phyloP scores from a whole-genome alignment of 2,888 invertebrate genomes.

The Drosophila borealis region DNA sequence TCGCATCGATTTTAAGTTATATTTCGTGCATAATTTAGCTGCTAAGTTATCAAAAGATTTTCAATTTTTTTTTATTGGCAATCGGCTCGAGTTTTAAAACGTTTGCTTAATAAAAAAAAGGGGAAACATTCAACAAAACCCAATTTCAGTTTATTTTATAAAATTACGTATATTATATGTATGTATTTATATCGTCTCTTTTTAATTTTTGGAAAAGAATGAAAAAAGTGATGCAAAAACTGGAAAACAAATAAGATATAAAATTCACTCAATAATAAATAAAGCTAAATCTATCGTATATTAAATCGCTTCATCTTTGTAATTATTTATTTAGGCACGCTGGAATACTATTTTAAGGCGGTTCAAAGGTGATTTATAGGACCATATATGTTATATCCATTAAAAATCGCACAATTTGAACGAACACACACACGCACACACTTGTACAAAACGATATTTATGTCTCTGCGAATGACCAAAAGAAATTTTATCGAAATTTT shows the following conservation, averaged over 20 bases:
- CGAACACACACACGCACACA: constrained; percentile 6
- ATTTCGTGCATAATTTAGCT: constrained; percentile 31
- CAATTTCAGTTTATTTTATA: constrained; percentile 30
- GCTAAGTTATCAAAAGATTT: constrained; percentile 28
- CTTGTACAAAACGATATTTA: constrained; percentile 32
- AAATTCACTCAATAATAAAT: constrained; percentile 56
- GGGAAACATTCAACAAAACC: constrained; percentile 1
- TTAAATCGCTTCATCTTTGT: constrained; percentile 45
- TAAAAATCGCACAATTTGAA: constrained; percentile 3
- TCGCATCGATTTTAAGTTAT: constrained; percentile 53
- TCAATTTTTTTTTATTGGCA: constrained; percentile 6
- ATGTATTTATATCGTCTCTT: constrained; percentile 21
- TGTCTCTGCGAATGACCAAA: constrained; percentile 45
- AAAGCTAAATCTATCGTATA: constrained; percentile 42
- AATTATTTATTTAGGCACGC: constrained; percentile 57
- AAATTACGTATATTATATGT: constrained; percentile 25
- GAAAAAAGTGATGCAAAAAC: constrained; percentile 17
- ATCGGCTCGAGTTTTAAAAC: neutral
- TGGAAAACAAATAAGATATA: constrained; percentile 28
- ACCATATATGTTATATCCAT: constrained; percentile 25
- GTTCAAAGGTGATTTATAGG: constrained; percentile 30
- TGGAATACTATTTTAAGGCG: constrained; percentile 50
- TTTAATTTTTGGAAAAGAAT: constrained; percentile 16
- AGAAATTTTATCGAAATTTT: constrained; percentile 16
- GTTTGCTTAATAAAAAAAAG: constrained; percentile 12